Evolutionary conservation across 2,113 vertebrate genomes (phyloP).

Genomic region (Psettodes erumei): DNA sequence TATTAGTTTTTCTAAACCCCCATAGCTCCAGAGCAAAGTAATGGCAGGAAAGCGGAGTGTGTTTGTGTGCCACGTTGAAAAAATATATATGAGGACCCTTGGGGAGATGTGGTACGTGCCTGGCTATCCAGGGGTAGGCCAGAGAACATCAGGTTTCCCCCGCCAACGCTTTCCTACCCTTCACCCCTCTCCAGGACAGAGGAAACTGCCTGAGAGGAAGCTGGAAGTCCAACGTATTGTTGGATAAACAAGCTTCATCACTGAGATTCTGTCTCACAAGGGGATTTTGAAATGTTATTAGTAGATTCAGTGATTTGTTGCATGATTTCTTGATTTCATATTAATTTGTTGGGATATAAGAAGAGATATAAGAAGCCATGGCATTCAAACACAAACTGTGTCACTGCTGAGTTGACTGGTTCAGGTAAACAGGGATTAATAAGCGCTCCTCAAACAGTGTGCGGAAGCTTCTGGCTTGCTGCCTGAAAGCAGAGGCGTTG

Average conservation of each 20-base stretch:
- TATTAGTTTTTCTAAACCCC: constrained; percentile 83
- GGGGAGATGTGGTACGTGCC: constrained; percentile 60
- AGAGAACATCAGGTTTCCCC: constrained; percentile 44
- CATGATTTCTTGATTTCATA: not conserved
- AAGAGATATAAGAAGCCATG: not conserved
- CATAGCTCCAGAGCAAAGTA: constrained; percentile 62
- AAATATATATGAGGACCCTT: constrained; percentile 68
- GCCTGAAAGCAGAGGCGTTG: constrained; percentile 66
- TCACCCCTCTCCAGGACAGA: constrained; percentile 70
- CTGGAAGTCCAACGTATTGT: constrained; percentile 55
- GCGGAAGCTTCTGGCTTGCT: constrained; percentile 72
- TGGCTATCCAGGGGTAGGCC: constrained; percentile 64
- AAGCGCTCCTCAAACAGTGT: constrained; percentile 39
- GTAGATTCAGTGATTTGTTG: not conserved
- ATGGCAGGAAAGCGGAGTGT: constrained; percentile 79
- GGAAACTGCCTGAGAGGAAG: constrained; percentile 70
- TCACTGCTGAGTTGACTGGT: constrained; percentile 36
- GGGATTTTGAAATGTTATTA: not conserved
- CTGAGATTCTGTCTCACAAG: constrained; percentile 4
- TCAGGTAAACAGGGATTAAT: constrained; percentile 25
- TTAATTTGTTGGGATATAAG: not conserved
- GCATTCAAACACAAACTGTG: constrained; percentile 12
- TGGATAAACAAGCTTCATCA: constrained; percentile 56
- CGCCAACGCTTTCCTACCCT: constrained; percentile 68
- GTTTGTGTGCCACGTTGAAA: constrained; percentile 73